Percentiles rank a stretch among this genome's conserved stretches.
phyloP scores from a whole-genome alignment of 2,888 invertebrate species.

The Timema cristinae region DNA sequence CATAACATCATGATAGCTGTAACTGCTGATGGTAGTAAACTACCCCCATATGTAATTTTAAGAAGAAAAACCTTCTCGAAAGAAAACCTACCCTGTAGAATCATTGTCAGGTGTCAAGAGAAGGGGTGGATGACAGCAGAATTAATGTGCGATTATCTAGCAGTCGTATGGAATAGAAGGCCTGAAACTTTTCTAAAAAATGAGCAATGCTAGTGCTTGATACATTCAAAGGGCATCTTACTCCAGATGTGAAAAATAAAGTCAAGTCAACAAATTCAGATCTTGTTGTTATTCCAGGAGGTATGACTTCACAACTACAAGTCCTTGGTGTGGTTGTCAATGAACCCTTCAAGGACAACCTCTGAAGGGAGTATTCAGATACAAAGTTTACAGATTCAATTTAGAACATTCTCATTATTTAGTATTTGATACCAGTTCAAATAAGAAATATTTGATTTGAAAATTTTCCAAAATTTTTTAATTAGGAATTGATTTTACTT shows the following conservation, averaged over 20 bases:
- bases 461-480: too few species aligned
- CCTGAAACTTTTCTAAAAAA: slow-evolving; percentile 26
- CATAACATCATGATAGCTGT: too few species aligned
- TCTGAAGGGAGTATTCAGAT: slow-evolving; percentile 18
- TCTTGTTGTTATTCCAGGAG: slow-evolving; percentile 26
- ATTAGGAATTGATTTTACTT: too few species aligned
- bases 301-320: slow-evolving; percentile 26
- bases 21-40: too few species aligned
- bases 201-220: slow-evolving; percentile 26
- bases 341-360: slow-evolving; percentile 26
- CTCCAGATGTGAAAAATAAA: slow-evolving; percentile 17
- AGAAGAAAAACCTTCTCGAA: too few species aligned
- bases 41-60: too few species aligned
- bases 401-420: too few species aligned
- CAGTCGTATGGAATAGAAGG: slow-evolving; percentile 26
- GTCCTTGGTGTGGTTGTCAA: slow-evolving; percentile 25
- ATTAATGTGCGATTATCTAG: slow-evolving; percentile 29
- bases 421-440: too few species aligned
- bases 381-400: too few species aligned
- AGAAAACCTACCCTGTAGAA: slow-evolving; percentile 23
- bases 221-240: slow-evolving; percentile 27
- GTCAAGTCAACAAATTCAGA: slow-evolving; percentile 21
- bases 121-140: slow-evolving; percentile 31
- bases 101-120: slow-evolving; percentile 27
- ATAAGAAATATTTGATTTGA: too few species aligned